Conservation (phyloP, 2,888 invertebrate genomes). For the Tanypteryx hageni region DNA sequence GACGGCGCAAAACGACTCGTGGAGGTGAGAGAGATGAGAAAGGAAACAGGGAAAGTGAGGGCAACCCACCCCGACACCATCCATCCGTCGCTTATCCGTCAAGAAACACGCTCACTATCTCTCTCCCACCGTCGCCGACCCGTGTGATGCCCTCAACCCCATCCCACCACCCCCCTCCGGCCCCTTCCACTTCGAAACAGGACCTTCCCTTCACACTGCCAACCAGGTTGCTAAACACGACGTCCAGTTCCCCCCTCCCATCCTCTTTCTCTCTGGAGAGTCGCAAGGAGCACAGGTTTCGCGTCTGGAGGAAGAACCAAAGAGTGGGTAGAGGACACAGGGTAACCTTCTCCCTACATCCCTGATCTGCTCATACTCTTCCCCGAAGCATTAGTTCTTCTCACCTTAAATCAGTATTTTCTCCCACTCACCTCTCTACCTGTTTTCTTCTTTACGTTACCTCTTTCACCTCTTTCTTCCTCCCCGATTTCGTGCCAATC, state of each 20-base stretch:
- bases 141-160: no score
- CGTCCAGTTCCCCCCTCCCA: neutral
- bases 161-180: no score
- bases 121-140: neutral
- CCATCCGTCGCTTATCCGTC: conserved; percentile 20
- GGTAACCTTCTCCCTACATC: no score
- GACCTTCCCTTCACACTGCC: neutral
- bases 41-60: neutral
- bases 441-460: no score
- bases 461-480: no score
- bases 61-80: neutral
- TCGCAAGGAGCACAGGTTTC: conserved; percentile 28
- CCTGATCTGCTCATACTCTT: no score
- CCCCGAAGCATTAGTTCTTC: no score
- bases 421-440: no score
- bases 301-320: neutral
- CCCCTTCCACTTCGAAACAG: no score
- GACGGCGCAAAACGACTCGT: neutral
- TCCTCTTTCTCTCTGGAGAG: neutral
- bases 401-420: no score
- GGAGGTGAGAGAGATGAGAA: neutral
- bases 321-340: neutral
- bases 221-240: conserved; percentile 24
- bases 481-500: no score
- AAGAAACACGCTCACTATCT: neutral